Base-by-base conservation (phyloP, 30 jellyfish, hydroid and myxozoan genomes). In the Pseudorhiza aurosa region DNA sequence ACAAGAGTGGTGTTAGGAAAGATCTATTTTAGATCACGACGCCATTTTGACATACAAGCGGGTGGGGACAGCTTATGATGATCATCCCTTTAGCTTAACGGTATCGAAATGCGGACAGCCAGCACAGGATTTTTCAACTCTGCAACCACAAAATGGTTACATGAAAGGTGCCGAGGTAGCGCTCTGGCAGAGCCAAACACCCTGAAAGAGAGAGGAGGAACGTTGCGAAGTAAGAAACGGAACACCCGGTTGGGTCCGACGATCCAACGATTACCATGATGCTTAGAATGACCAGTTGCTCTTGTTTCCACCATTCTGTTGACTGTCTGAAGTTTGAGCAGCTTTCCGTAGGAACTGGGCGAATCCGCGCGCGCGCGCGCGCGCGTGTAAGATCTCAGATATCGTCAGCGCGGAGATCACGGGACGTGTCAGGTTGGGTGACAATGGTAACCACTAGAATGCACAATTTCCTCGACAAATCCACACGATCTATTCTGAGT, bases 1-100 rank as follows among this genome's bases (percentile, higher is more conserved):
- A 10, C 67, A 53, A 36, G 24, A 53, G 5, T 7, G 9, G 67
- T 21, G 10, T 15, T 53, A 2, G 24, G 36, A 53, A 39, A 17
- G 24, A 18, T 2, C 22, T 0, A 21, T 12, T 53, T 53, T 53
- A 4, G 35, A 8, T 36, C 12, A 18, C 19, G 67, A 53, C 67
- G 67, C 67, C 67, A 53, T 2, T 19, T 8, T 53, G 67, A 19
- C 24, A 15, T 15, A 53, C 67, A 53, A 21, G 36, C 67, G 67
- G 67, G 67, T 53, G 67, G 67, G 24, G 67, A 53, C 19, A 53
- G 67, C 19, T 53, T 53, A 53, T 21, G 14, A 53, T 53, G 67
- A 53, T 53, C 9, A 53, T 53, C 67, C 67, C 5, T 8, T n/a
- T 14, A 53, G 67, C 35, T 53, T 53, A 53, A 33, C 19, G 36